phyloP scores from a whole-genome alignment of 2,888 invertebrate species.

The Lymantria monacha region DNA sequence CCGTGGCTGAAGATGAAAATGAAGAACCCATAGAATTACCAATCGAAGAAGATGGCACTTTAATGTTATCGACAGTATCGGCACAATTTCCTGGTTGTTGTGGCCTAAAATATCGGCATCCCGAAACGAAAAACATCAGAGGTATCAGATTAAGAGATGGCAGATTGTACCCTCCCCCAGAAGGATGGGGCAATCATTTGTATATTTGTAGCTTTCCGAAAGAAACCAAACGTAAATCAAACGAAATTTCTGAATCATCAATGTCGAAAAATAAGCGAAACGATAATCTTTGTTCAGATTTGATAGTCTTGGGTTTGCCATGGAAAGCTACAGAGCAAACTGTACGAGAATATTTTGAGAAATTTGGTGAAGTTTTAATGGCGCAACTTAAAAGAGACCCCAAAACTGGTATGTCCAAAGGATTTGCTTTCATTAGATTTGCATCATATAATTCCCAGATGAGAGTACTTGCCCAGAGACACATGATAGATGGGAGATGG shows the following conservation, averaged over 20 bases:
- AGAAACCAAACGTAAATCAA: constrained; percentile 97
- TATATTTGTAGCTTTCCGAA: constrained; percentile 93
- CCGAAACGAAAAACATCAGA: constrained; percentile 94
- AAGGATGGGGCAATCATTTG: constrained; percentile 92
- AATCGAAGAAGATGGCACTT: constrained; percentile 96
- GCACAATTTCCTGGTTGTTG: constrained; percentile 98
- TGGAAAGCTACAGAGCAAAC: constrained; percentile 99
- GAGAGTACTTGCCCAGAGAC: constrained; percentile 95
- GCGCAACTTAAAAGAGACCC: constrained; percentile 97
- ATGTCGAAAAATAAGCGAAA: constrained; percentile 96
- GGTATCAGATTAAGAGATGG: constrained; percentile 96
- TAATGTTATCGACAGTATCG: constrained; percentile 95
- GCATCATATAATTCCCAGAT: constrained; percentile 97
- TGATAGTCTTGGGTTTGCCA: constrained; percentile 98
- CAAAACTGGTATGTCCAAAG: constrained; percentile 96
- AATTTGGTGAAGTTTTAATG: constrained; percentile 98
- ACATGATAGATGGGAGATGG: constrained; percentile 98
- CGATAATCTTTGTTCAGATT: constrained; percentile 96
- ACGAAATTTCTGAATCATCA: constrained; percentile 92
- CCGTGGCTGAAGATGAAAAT: constrained; percentile 98
- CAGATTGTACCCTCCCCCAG: constrained; percentile 92
- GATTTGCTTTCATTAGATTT: constrained; percentile 99
- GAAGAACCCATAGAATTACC: constrained; percentile 99
- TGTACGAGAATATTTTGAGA: constrained; percentile 97
- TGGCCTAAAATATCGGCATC: constrained; percentile 97